A percentile compares a stretch with the other conserved stretches of the same genome.
phyloP scores from a whole-genome alignment of 2,797 vertebrate species.

The Chanos chanos region DNA sequence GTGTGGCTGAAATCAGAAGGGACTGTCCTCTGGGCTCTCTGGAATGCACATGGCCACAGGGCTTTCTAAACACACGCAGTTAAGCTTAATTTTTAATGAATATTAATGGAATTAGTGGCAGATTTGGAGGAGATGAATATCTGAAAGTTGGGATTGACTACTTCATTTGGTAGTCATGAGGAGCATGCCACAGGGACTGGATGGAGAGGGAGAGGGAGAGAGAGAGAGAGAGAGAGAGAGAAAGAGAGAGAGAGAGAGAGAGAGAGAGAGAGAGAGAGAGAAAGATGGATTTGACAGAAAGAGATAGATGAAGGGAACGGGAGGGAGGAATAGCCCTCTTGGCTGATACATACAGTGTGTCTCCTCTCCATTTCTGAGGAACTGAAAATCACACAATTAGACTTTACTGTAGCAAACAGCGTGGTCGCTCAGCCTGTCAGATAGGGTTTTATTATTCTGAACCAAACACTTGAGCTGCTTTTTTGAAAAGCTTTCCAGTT shows the following conservation, averaged over 20 bases:
- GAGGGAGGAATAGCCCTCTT: background rate
- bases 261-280: slow-evolving; percentile 30
- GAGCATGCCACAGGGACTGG: slow-evolving; percentile 31
- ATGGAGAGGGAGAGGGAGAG: background rate
- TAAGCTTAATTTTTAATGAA: slow-evolving; percentile 83
- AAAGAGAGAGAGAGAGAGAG: slow-evolving; percentile 30
- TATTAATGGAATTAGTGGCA: slow-evolving; percentile 78
- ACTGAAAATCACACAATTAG: slow-evolving; percentile 17
- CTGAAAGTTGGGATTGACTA: slow-evolving; percentile 63
- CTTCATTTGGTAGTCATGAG: slow-evolving; percentile 75
- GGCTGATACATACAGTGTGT: slow-evolving; percentile 13
- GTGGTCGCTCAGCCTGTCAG: slow-evolving; percentile 7
- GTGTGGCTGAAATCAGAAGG: slow-evolving; percentile 42
- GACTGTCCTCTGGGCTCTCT: slow-evolving; percentile 31
- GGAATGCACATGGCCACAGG: slow-evolving; percentile 32
- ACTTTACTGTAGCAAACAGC: slow-evolving; percentile 27
- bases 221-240: slow-evolving; percentile 28
- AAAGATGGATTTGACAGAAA: background rate
- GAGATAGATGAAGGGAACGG: slow-evolving; percentile 1
- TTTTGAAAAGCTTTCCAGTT: background rate
- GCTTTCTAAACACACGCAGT: slow-evolving; percentile 69
- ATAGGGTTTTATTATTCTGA: slow-evolving; percentile 18
- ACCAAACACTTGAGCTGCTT: slow-evolving; percentile 2
- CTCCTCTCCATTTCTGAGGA: slow-evolving; percentile 24
- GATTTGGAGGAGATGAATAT: slow-evolving; percentile 75